Evolutionary conservation across 2,113 vertebrate genomes (phyloP).

Genomic region (Pitta sordida): DNA sequence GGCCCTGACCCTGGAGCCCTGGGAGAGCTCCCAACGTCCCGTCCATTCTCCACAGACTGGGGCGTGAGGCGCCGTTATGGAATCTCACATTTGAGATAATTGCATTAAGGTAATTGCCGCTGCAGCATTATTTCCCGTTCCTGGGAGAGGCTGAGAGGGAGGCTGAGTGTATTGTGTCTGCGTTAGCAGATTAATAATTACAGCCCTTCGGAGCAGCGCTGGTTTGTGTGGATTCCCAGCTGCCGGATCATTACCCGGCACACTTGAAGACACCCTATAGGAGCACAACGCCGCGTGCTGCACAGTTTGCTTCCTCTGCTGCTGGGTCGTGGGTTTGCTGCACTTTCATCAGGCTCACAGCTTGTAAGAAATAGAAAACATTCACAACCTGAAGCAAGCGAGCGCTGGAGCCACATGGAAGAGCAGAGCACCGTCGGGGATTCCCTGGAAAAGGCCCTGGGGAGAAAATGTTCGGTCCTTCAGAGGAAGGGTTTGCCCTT

Average conservation of each 20-base stretch:
- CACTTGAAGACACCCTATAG: not conserved
- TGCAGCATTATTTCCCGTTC: not conserved
- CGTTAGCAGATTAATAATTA: constrained; percentile 35
- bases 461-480: rapidly evolving
- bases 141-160: constrained; percentile 21
- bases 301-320: not conserved
- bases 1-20: not conserved
- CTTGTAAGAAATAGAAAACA: constrained; percentile 1
- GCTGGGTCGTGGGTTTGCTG: not conserved
- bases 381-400: not conserved
- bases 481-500: rapidly evolving
- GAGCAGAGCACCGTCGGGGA: rapidly evolving
- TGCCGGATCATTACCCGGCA: not conserved
- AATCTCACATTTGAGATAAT: not conserved
- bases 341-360: not conserved
- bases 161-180: constrained; percentile 32
- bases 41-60: rapidly evolving
- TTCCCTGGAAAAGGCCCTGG: not conserved
- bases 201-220: not conserved
- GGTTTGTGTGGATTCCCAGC: not conserved
- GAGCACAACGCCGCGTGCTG: not conserved
- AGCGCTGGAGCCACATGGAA: not conserved
- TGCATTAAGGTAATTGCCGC: constrained; percentile 29
- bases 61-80: rapidly evolving
- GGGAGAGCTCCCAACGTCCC: not conserved